Evolutionary conservation across 2,888 invertebrate species (phyloP).

Genomic region (Apodemia duryi): DNA sequence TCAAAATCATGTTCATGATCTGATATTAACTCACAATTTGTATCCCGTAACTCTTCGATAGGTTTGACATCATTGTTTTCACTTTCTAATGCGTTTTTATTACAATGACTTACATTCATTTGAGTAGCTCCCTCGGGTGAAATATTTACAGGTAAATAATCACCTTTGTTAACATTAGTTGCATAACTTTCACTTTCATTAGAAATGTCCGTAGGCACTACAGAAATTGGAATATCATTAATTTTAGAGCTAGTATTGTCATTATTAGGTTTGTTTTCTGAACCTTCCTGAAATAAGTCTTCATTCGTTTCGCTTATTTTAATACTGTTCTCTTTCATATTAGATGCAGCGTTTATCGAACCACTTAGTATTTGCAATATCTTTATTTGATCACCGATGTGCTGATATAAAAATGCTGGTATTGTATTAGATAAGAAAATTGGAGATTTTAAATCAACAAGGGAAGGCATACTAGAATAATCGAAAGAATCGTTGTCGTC

Average conservation of each 20-base stretch:
- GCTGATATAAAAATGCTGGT: conserved; percentile 70
- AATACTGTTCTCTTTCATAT: conserved; percentile 12
- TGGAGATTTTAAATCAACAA: conserved; percentile 56
- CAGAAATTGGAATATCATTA: background rate
- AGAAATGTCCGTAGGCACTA: conserved; percentile 2
- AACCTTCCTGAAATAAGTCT: background rate
- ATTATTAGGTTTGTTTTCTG: conserved; percentile 18
- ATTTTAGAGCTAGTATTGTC: conserved; percentile 14
- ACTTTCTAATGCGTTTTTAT: conserved; percentile 23
- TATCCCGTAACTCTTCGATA: conserved; percentile 24
- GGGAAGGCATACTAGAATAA: conserved; percentile 69
- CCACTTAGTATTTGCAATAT: conserved; percentile 66
- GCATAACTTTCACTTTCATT: conserved; percentile 20
- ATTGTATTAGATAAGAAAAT: conserved; percentile 64
- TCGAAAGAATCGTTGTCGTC: conserved; percentile 67
- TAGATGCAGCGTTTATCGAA: conserved; percentile 43
- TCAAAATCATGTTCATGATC: conserved; percentile 40
- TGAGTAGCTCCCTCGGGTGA: conserved; percentile 20
- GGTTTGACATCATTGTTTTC: conserved; percentile 16
- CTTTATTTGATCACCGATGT: conserved; percentile 65
- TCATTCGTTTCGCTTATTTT: conserved; percentile 10
- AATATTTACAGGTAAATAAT: background rate
- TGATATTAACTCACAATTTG: conserved; percentile 22
- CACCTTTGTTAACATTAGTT: conserved; percentile 22
- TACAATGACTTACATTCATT: conserved; percentile 23